A percentile compares a stretch with the other conserved stretches of the same genome.
phyloP scores from a whole-genome alignment of 2,113 vertebrate species.

The Tenebrosternarchus preto region DNA sequence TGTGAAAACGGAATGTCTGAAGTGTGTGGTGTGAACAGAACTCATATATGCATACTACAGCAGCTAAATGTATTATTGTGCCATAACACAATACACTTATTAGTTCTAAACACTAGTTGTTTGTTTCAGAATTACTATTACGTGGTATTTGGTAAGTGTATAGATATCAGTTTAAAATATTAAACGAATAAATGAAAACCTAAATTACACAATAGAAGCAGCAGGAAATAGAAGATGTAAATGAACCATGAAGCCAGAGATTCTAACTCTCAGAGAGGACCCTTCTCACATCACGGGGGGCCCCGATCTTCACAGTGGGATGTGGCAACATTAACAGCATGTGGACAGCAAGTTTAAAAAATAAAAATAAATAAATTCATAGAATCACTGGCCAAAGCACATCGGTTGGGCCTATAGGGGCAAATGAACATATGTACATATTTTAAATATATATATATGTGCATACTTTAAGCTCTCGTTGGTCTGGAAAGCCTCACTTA shows the following conservation, averaged over 20 bases:
- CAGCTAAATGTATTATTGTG: neutral
- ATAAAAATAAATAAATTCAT: too few species aligned
- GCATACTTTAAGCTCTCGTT: neutral
- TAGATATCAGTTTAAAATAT: neutral
- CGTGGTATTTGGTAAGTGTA: neutral
- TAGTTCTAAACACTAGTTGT: too few species aligned
- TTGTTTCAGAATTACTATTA: neutral
- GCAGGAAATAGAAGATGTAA: too few species aligned
- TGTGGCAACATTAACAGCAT: too few species aligned
- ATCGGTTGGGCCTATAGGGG: too few species aligned
- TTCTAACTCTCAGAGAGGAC: too few species aligned
- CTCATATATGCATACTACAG: neutral
- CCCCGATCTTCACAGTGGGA: too few species aligned
- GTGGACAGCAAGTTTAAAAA: too few species aligned
- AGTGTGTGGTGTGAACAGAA: conserved; percentile 48
- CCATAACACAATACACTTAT: too few species aligned
- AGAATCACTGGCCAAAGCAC: too few species aligned
- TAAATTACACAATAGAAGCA: neutral
- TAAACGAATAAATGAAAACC: neutral
- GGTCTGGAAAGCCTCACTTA: neutral
- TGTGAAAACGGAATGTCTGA: conserved; percentile 64
- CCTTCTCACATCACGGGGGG: neutral
- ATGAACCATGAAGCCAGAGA: neutral
- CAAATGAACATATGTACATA: neutral
- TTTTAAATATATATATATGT: too few species aligned